Evolutionary conservation across 2,113 vertebrate species (phyloP).

Genomic region (Planiliza haematocheilus): DNA sequence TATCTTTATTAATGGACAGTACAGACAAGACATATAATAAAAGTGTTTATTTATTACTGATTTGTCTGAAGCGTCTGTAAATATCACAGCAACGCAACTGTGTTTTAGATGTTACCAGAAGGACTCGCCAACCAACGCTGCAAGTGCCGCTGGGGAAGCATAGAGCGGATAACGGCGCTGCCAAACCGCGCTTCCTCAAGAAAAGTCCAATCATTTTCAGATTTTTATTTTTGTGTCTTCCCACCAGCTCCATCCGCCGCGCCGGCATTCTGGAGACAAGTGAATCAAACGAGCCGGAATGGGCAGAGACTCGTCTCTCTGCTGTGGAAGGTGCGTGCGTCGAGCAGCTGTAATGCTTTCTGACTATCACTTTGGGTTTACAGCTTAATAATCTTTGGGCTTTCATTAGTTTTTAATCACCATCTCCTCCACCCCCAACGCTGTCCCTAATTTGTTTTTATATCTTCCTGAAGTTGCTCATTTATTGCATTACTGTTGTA

Average conservation of each 20-base stretch:
- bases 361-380: conserved; percentile 11
- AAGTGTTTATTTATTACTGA: no score
- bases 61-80: no score
- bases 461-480: not conserved
- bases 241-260: conserved; percentile 71
- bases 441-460: conserved; percentile 30
- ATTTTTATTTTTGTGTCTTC: not conserved
- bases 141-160: no score
- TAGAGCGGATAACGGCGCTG: no score
- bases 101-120: no score
- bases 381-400: conserved; percentile 34
- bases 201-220: not conserved
- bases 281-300: conserved; percentile 18
- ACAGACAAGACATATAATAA: no score
- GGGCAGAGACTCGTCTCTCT: conserved; percentile 61
- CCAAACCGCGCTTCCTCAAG: no score
- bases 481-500: conserved; percentile 2
- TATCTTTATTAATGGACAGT: no score
- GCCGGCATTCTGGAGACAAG: conserved; percentile 72
- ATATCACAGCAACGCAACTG: no score
- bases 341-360: not conserved
- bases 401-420: conserved; percentile 50
- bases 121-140: no score
- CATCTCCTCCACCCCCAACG: not conserved
- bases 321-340: conserved; percentile 77